A percentile compares a stretch with the other conserved stretches of the same genome.
Conservation (phyloP, 2,888 invertebrate species). For the Meliscaeva auricollis region DNA sequence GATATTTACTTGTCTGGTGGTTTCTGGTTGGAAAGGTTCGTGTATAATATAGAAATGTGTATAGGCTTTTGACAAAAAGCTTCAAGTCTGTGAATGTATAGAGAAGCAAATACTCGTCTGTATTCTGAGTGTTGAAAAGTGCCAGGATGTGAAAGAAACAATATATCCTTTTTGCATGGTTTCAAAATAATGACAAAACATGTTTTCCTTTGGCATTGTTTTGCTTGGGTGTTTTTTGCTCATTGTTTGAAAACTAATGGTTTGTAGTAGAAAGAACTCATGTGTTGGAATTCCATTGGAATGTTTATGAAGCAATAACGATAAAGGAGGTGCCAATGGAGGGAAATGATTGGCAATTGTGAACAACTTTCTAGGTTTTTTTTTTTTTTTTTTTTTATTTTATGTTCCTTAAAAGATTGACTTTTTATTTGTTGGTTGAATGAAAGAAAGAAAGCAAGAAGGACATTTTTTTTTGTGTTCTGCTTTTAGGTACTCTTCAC, state of each 20-base stretch:
- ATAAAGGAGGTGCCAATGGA: slow-evolving; percentile 61
- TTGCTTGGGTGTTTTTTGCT: slow-evolving; percentile 27
- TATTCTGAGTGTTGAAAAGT: slow-evolving; percentile 22
- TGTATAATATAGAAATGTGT: neutral
- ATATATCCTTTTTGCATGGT: slow-evolving; percentile 49
- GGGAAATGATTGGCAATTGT: slow-evolving; percentile 66
- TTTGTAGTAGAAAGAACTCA: slow-evolving; percentile 40
- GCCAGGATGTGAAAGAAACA: slow-evolving; percentile 50
- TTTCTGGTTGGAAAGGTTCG: slow-evolving; percentile 5
- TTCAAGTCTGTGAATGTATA: slow-evolving; percentile 3
- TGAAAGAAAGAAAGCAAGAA: neutral
- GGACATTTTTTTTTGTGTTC: neutral
- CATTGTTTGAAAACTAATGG: slow-evolving; percentile 67
- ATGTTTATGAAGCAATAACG: slow-evolving; percentile 50
- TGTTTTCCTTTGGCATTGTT: slow-evolving; percentile 55
- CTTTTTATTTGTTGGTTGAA: slow-evolving; percentile 25
- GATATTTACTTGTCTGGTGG: slow-evolving; percentile 54
- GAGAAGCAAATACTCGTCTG: neutral
- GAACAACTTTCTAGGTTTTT: slow-evolving; percentile 18
- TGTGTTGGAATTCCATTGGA: slow-evolving; percentile 39
- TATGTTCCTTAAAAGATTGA: slow-evolving; percentile 24
- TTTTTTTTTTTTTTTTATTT: too few species aligned
- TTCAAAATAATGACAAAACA: slow-evolving; percentile 60
- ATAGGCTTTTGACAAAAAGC: slow-evolving; percentile 44
- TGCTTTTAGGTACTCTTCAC: neutral